Evolutionary conservation across 2,888 invertebrate genomes (phyloP), one percentile per base, ranked within the genome.

Genomic region (Anoplius nigerrimus): DNA sequence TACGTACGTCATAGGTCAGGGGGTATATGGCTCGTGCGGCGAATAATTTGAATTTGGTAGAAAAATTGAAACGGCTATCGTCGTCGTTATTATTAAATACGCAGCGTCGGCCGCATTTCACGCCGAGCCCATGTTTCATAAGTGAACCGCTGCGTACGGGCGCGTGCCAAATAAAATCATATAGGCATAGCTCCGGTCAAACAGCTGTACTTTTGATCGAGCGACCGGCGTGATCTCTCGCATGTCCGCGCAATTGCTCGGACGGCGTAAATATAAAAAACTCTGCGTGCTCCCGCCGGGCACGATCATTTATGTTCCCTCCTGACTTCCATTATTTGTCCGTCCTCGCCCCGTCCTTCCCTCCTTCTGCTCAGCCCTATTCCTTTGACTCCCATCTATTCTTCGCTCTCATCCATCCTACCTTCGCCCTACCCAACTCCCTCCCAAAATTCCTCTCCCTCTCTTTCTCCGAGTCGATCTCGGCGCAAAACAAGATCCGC

Each of bases 401-500:
- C 56, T 70, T 56, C 66, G 27, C 54, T 54, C 57, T 58, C 43
- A 20, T 53, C 57, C 59, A 24, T 16, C 57, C 65, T 59, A 16
- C 27, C 56, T 67, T 54, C 46, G 52, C 18, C 42, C 24, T 42
- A 16, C 11, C 55, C 58, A 27, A 60, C 69, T 54, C 63, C 13
- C 34, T 15, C 60, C 11, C 16, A n/a, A n/a, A n/a, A n/a, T 55
- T 15, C 18, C 56, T 27, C 56, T 42, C 56, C 4, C 56, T 27
- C 15, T 21, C 46, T 24, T 54, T 22, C 43, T 57, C 48, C 48
- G 62, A 55, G 48, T 61, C 52, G 63, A 57, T 55, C 58, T 8
- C 46, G 54, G 54, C 55, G 58, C 72, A 71, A 76, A 74, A 80
- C 80, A 80, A 74, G 79, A 75, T 79, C 73, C 68, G 74, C 65